Conservation (phyloP, 2,797 vertebrate species). For the Cyprinella venusta region DNA sequence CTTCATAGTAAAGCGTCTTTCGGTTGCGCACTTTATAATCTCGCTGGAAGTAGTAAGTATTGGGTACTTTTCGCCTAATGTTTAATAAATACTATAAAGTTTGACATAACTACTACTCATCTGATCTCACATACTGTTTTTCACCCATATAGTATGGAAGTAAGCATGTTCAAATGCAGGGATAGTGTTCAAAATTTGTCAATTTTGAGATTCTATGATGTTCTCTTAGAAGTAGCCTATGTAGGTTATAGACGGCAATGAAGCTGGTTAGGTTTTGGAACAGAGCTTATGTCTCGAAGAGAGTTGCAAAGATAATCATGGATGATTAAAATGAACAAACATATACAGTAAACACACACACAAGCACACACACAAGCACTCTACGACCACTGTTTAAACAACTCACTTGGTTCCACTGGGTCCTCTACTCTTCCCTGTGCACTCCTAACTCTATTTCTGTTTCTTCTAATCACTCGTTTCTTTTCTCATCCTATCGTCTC, state of each 20-base stretch:
- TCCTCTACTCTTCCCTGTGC: slow-evolving; percentile 15
- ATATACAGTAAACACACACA: no score
- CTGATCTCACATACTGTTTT: no score
- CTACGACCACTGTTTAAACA: neutral
- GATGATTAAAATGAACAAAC: neutral
- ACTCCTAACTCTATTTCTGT: slow-evolving; percentile 45
- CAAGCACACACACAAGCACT: neutral
- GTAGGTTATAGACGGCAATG: neutral
- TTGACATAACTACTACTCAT: no score
- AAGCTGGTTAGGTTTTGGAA: slow-evolving; percentile 12
- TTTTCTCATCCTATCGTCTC: slow-evolving; percentile 21
- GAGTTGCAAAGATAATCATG: slow-evolving; percentile 6
- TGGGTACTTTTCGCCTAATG: no score
- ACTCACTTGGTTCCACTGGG: slow-evolving; percentile 8
- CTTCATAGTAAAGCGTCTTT: no score
- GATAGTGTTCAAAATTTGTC: neutral
- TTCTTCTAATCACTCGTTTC: slow-evolving; percentile 28
- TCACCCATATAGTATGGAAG: no score
- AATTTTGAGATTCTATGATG: neutral
- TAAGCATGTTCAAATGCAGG: neutral
- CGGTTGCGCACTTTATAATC: no score
- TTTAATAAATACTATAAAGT: no score
- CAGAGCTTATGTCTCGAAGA: neutral
- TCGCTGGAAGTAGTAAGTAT: no score
- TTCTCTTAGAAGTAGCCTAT: neutral